phyloP scores from a whole-genome alignment of 2,888 invertebrate genomes.

The Dolomedes plantarius region DNA sequence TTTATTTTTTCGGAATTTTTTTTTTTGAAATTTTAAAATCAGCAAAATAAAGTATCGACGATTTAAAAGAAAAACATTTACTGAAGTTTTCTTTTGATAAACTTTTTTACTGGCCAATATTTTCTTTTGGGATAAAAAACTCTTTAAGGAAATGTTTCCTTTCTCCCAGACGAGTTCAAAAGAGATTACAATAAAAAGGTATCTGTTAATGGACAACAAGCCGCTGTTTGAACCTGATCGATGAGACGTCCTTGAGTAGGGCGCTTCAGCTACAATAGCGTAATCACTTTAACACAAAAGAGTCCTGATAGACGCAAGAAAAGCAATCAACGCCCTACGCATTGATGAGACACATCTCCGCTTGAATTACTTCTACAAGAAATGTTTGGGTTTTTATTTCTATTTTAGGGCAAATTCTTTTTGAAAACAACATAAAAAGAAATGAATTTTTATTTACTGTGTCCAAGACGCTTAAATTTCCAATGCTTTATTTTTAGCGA shows the following conservation, averaged over 20 bases:
- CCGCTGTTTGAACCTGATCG: conserved; percentile 9
- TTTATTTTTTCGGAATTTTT: too few species aligned
- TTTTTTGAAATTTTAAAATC: too few species aligned
- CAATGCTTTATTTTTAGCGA: too few species aligned
- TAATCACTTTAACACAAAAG: conserved; percentile 16
- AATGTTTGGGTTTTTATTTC: background rate
- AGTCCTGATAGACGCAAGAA: background rate
- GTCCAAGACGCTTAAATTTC: too few species aligned
- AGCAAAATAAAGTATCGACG: too few species aligned
- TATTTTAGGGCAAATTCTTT: background rate
- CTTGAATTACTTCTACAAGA: background rate
- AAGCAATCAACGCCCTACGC: background rate
- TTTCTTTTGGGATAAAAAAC: background rate
- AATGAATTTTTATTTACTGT: too few species aligned
- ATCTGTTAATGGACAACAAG: conserved; percentile 6
- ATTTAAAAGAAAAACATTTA: too few species aligned
- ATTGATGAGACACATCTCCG: background rate
- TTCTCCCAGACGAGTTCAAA: conserved; percentile 1
- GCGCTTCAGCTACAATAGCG: background rate
- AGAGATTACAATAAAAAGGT: conserved; percentile 5
- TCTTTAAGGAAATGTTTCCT: background rate
- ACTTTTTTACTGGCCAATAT: background rate
- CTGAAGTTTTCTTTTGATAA: background rate
- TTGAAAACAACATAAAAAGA: too few species aligned
- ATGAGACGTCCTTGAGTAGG: background rate